Evolutionary conservation across 2,888 invertebrate species (phyloP).

Genomic region (Panopea generosa): DNA sequence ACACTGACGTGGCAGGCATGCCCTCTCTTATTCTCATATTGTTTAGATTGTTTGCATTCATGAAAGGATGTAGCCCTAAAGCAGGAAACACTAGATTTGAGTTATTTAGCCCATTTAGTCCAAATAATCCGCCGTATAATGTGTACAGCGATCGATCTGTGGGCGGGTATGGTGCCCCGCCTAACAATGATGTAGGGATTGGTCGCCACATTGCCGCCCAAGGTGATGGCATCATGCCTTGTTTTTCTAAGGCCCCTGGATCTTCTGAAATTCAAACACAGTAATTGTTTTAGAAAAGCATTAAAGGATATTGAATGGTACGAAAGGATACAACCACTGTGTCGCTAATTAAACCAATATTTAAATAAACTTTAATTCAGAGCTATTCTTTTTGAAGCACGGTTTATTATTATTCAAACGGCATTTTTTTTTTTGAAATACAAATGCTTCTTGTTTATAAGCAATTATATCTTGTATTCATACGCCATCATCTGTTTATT

Average conservation of each 20-base stretch:
- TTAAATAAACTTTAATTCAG: too few species aligned
- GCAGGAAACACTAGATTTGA: slow-evolving; percentile 72
- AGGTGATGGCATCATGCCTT: slow-evolving; percentile 67
- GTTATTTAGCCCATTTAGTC: slow-evolving; percentile 69
- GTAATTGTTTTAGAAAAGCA: too few species aligned
- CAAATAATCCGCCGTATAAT: slow-evolving; percentile 74
- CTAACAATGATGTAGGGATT: slow-evolving; percentile 70
- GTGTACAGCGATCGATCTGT: slow-evolving; percentile 72
- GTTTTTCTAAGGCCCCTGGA: slow-evolving; percentile 69
- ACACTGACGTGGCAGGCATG: slow-evolving; percentile 55
- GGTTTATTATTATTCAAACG: too few species aligned
- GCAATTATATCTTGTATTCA: too few species aligned
- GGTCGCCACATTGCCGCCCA: slow-evolving; percentile 76
- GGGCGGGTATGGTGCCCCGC: slow-evolving; percentile 62
- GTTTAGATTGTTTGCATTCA: slow-evolving; percentile 63
- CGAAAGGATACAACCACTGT: too few species aligned
- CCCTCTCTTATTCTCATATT: slow-evolving; percentile 66
- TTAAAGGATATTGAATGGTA: too few species aligned
- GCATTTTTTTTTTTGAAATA: too few species aligned
- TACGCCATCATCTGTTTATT: too few species aligned
- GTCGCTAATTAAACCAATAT: too few species aligned
- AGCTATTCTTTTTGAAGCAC: too few species aligned
- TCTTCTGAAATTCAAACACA: slow-evolving; percentile 70
- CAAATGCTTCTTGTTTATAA: too few species aligned
- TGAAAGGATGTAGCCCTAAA: slow-evolving; percentile 67